Evolutionary conservation across 2,797 vertebrate species (phyloP).

Genomic region (Mus caroli): DNA sequence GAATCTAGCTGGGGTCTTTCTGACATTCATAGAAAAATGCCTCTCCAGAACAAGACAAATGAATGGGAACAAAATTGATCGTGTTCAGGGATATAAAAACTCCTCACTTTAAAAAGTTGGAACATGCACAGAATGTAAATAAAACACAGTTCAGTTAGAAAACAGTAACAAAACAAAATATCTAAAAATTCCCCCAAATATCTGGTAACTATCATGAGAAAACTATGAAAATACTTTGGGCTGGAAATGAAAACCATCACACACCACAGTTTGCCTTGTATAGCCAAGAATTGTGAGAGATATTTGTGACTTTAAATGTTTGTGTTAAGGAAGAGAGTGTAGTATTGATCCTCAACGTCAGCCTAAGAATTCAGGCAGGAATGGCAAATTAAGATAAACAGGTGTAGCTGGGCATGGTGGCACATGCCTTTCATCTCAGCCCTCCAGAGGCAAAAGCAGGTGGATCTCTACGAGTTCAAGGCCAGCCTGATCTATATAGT

Average conservation of each 20-base stretch:
- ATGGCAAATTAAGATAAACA: neutral
- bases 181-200: neutral
- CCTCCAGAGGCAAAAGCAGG: neutral
- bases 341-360: neutral
- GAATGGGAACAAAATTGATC: neutral
- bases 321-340: neutral
- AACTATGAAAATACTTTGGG: constrained; percentile 33
- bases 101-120: neutral
- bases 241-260: neutral
- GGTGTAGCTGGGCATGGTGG: too few species aligned
- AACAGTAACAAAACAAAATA: neutral
- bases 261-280: neutral
- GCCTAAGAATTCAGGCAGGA: neutral
- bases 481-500: neutral
- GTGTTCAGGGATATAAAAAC: neutral
- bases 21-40: neutral
- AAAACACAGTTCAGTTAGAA: constrained; percentile 38
- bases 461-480: neutral
- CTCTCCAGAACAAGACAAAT: neutral
- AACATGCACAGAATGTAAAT: neutral
- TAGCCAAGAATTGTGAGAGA: neutral
- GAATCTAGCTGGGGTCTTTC: neutral
- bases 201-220: constrained; percentile 8
- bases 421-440: neutral
- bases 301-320: neutral